Base-by-base conservation (phyloP, 2,888 invertebrate genomes). In the Mimas tiliae region DNA sequence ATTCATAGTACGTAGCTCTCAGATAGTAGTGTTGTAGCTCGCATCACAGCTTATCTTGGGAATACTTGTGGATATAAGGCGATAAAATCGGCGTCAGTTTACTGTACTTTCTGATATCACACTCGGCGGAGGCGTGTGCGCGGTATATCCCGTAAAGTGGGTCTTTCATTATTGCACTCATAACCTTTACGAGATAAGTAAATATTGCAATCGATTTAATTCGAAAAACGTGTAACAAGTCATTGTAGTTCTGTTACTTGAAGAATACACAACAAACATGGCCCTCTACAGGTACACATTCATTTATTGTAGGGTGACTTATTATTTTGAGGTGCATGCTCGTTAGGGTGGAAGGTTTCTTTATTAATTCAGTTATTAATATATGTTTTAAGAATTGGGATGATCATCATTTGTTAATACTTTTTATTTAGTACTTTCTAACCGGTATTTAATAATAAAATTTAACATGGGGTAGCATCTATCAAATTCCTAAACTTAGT, bases 1-100 rank as follows among this genome's bases (percentile, higher is more conserved):
- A 89, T 87, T 94, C 89, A 92, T 91, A 90, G 94, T 94, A 94
- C 94, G 94, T 94, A 94, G 94, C 94, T 94, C 89, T 91, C 86
- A 88, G 92, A 94, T 84, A 84, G 85, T 84, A 86, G 92, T 91
- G 80, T 79, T 87, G 91, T 88, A 91, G 90, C 91, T 92, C 91
- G 91, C 85, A 84, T 88, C 86, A 85, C 76, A 63, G 71, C 78
- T 89, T 92, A 90, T 91, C 91, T 77, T 66, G 69, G 70, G 76
- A 81, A 75, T 81, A 82, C 86, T 84, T 83, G 86, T 86, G 88
- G 78, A 91, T 93, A 92, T 90, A 93, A 91, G 84, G 86, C 91
- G 92, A 90, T 91, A 89, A 88, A 77, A 73, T 73, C 74, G 80
- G 70, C 72, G 74, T 74, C 82, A 79, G 82, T 85, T 84, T 84